Evolutionary conservation across 2,888 invertebrate species (phyloP).

Genomic region (Eremobia ochroleuca): DNA sequence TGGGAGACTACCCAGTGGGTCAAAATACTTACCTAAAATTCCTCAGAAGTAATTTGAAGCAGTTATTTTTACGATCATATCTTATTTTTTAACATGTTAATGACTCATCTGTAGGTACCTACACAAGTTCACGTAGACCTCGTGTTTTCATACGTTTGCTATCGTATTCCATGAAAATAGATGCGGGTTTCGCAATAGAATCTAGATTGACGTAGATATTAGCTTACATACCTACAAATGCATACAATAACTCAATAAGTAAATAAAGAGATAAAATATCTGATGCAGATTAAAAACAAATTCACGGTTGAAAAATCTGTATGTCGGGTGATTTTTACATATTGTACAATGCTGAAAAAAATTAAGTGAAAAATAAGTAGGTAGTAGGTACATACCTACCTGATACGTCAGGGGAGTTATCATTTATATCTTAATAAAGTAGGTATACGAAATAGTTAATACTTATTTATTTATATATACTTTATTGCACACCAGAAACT

Average conservation of each 20-base stretch:
- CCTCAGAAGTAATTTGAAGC: not conserved
- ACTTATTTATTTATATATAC: too few species aligned
- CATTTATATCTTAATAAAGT: not conserved
- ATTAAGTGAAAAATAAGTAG: not conserved
- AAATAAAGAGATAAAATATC: not conserved
- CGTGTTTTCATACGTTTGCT: not conserved
- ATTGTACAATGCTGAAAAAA: conserved; percentile 13
- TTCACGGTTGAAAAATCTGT: not conserved
- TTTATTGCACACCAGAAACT: too few species aligned
- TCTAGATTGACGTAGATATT: not conserved
- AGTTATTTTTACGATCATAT: not conserved
- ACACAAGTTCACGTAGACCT: not conserved
- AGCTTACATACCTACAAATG: not conserved
- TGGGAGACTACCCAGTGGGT: not conserved
- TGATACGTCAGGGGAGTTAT: not conserved
- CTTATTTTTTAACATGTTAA: not conserved
- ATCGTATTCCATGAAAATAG: not conserved
- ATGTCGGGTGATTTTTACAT: not conserved
- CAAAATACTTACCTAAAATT: not conserved
- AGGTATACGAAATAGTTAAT: not conserved
- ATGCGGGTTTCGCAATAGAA: not conserved
- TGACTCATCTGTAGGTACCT: not conserved
- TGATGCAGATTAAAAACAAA: not conserved
- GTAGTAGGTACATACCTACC: not conserved
- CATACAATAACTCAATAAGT: not conserved